These are phyloP conservation scores for Vulpes vulpes DNA, from an alignment of 2,113 vertebrate species.

Conservation along the genomic window DNA sequence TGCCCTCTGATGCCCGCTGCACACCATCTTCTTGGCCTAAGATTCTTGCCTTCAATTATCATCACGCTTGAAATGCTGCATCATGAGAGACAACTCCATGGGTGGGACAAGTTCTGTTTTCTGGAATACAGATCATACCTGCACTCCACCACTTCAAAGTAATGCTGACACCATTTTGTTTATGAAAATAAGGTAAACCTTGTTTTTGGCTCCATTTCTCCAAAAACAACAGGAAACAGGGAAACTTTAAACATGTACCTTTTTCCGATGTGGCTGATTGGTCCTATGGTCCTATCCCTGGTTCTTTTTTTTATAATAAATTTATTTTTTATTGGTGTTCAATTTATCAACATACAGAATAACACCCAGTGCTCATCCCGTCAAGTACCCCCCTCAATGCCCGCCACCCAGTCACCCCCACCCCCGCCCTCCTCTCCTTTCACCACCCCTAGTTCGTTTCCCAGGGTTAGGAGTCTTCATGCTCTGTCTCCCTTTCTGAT, in stretches of 20 bases:
- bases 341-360: no score
- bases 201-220: neutral
- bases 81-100: neutral
- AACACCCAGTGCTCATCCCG: no score
- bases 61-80: neutral
- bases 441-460: no score
- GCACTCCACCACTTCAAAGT: neutral
- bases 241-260: neutral
- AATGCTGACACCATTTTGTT: neutral
- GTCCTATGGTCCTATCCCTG: neutral
- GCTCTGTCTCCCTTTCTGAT: no score
- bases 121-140: neutral
- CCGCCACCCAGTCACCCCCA: no score
- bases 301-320: no score
- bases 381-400: no score
- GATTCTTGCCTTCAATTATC: conserved; percentile 22
- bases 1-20: rapidly evolving
- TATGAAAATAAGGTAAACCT: neutral
- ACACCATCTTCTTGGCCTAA: neutral
- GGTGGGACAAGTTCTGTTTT: neutral
- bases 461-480: no score
- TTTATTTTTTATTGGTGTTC: no score
- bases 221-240: neutral
- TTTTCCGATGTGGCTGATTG: neutral
- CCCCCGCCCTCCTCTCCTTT: no score